A percentile compares a stretch with the other conserved stretches of the same genome.
Evolutionary conservation across 1,140 invertebrate species (phyloP).

Genomic region (Hetaerina americana): DNA sequence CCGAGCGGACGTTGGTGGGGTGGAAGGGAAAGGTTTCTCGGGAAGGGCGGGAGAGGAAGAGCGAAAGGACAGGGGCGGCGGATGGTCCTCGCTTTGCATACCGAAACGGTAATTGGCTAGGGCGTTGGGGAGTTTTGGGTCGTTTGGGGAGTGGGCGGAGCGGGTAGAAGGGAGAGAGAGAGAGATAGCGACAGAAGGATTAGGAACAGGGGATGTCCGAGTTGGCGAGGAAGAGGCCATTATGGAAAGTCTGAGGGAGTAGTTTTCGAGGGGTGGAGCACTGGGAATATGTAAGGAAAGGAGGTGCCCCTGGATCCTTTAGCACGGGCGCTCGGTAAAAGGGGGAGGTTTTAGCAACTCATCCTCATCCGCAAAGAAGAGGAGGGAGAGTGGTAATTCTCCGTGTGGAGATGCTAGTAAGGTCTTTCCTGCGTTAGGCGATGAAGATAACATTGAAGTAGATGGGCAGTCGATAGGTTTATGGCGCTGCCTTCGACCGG

Average conservation of each 20-base stretch:
- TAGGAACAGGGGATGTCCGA: background rate
- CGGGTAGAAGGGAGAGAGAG: background rate
- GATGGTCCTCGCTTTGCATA: background rate
- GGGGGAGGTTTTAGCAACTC: too few relatives aligned
- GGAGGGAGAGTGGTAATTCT: too few relatives aligned
- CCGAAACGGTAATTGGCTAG: background rate
- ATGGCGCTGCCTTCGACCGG: background rate
- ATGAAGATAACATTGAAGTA: background rate
- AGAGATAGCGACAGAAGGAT: background rate
- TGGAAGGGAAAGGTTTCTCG: too few relatives aligned
- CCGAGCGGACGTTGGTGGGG: too few relatives aligned
- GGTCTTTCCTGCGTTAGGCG: background rate
- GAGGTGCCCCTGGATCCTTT: background rate
- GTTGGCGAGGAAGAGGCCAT: background rate
- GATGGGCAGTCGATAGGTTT: background rate
- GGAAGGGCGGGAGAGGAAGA: too few relatives aligned
- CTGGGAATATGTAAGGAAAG: background rate
- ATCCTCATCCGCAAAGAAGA: too few relatives aligned
- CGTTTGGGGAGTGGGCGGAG: background rate
- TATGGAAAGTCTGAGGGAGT: background rate
- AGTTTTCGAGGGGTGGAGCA: background rate
- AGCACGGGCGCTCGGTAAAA: background rate
- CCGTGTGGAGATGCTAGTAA: too few relatives aligned
- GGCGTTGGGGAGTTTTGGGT: background rate
- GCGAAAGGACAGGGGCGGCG: background rate